These are phyloP conservation scores for Listronotus oregonensis DNA, from an alignment of 1,140 invertebrate species.

Conservation along the genomic window DNA sequence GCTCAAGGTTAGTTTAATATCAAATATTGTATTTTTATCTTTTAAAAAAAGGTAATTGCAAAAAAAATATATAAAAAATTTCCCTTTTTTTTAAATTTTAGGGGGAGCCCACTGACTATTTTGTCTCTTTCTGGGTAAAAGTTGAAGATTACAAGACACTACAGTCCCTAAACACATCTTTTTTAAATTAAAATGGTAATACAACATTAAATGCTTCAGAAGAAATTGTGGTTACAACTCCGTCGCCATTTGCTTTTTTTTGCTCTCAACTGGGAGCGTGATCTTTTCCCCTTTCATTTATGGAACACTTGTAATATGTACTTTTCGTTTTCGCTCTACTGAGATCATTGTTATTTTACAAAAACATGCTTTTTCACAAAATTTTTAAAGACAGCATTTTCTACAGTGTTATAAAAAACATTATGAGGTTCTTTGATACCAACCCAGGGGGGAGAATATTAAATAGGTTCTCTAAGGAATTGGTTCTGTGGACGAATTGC, in stretches of 20 bases:
- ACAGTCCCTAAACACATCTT: too few species aligned
- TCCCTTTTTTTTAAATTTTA: too few species aligned
- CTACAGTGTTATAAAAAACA: constrained; percentile 60
- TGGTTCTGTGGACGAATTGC: constrained; percentile 68
- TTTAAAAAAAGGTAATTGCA: too few species aligned
- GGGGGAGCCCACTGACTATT: constrained; percentile 67
- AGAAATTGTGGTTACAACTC: too few species aligned
- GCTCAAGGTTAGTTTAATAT: too few species aligned
- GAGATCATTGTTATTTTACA: constrained; percentile 23
- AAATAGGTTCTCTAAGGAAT: constrained; percentile 59
- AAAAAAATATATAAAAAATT: too few species aligned
- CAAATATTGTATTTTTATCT: too few species aligned
- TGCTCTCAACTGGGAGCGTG: too few species aligned
- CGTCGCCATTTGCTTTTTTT: too few species aligned
- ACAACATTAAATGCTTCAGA: not conserved
- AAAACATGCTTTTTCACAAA: constrained; percentile 66
- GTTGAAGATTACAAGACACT: not conserved
- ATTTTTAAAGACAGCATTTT: constrained; percentile 74
- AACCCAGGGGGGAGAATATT: constrained; percentile 71
- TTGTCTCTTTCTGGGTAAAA: constrained; percentile 75
- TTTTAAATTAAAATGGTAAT: too few species aligned
- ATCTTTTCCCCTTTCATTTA: constrained; percentile 53
- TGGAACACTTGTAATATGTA: constrained; percentile 48
- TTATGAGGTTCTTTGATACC: constrained; percentile 83
- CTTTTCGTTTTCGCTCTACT: too few species aligned